Evolutionary conservation across 2,888 invertebrate genomes (phyloP).

Genomic region (Leucophenga montana): DNA sequence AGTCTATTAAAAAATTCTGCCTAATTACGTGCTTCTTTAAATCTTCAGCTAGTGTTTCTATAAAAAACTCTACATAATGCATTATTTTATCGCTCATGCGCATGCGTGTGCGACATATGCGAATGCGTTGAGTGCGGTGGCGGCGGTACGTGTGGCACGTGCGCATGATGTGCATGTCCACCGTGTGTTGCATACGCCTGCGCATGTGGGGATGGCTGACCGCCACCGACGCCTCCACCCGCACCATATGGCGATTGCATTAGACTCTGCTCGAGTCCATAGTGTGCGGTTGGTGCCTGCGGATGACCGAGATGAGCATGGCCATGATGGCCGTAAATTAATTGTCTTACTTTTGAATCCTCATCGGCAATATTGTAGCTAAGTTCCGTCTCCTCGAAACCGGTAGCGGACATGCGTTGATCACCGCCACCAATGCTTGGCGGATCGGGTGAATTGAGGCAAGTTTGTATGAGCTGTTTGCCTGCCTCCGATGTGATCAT

Average conservation of each 20-base stretch:
- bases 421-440: slow-evolving; percentile 83
- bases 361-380: slow-evolving; percentile 96
- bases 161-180: slow-evolving; percentile 76
- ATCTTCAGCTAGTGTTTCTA: background rate
- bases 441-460: slow-evolving; percentile 97
- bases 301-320: slow-evolving; percentile 80
- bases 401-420: slow-evolving; percentile 98
- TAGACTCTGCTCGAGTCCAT: slow-evolving; percentile 83
- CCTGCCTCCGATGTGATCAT: slow-evolving; percentile 99
- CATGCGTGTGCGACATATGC: slow-evolving; percentile 82
- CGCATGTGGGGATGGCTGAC: slow-evolving; percentile 80
- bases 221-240: slow-evolving; percentile 62
- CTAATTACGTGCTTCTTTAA: too few relatives aligned
- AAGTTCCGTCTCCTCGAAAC: slow-evolving; percentile 98
- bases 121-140: slow-evolving; percentile 75
- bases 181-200: slow-evolving; percentile 72
- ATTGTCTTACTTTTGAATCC: slow-evolving; percentile 97
- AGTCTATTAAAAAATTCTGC: too few relatives aligned
- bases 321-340: slow-evolving; percentile 87
- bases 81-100: slow-evolving; percentile 85
- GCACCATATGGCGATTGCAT: slow-evolving; percentile 78
- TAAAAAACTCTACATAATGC: background rate
- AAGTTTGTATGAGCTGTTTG: slow-evolving; percentile 98
- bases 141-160: slow-evolving; percentile 78
- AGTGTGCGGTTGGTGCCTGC: slow-evolving; percentile 77